Conservation (phyloP, 2,113 vertebrate genomes). For the Scartelaos histophorus region DNA sequence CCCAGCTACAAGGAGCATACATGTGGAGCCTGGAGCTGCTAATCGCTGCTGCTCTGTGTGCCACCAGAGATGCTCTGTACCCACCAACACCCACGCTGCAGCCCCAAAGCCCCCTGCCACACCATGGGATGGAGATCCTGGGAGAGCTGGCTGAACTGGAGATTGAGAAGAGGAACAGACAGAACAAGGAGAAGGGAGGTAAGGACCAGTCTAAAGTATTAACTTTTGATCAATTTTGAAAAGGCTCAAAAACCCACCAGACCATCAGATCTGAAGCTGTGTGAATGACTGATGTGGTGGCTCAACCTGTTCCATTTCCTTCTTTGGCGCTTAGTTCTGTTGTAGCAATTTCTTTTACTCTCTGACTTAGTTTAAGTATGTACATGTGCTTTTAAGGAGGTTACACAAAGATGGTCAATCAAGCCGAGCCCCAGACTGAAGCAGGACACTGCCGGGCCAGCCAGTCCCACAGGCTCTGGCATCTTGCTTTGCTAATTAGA, state of each 20-base stretch:
- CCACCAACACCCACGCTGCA: conserved; percentile 24
- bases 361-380: conserved; percentile 20
- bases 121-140: conserved; percentile 89
- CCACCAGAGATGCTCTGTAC: conserved; percentile 80
- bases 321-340: conserved; percentile 30
- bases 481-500: conserved; percentile 77
- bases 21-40: conserved; percentile 87
- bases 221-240: not conserved
- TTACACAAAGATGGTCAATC: conserved; percentile 45
- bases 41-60: conserved; percentile 85
- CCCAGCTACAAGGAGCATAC: conserved; percentile 72
- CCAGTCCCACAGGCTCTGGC: conserved; percentile 65
- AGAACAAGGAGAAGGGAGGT: conserved; percentile 68
- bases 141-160: conserved; percentile 91
- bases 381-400: not conserved
- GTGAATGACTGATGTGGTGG: conserved; percentile 51
- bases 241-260: conserved; percentile 28
- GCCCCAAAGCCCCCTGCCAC: conserved; percentile 56
- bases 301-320: conserved; percentile 37
- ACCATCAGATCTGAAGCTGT: conserved; percentile 28
- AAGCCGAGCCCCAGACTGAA: conserved; percentile 41
- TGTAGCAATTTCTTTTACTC: conserved; percentile 25
- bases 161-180: conserved; percentile 70
- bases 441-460: conserved; percentile 39
- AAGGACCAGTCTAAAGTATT: conserved; percentile 14